Percentiles rank a stretch among this genome's conserved stretches.
Conservation (phyloP, 2,888 invertebrate species). For the Cephus sareptanus region DNA sequence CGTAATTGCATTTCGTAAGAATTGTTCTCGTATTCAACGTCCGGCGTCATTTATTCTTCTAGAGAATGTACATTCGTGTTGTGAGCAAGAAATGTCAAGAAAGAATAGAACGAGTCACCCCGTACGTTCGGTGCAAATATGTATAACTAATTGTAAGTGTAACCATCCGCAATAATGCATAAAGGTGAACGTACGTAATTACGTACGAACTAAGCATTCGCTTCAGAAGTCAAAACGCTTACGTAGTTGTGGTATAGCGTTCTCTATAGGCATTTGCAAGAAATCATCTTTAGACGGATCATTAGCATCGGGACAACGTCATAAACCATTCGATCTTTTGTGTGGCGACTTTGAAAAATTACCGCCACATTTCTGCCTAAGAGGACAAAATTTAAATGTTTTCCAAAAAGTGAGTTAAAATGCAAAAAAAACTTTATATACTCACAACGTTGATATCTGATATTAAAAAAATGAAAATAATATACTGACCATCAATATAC, state of each 20-base stretch:
- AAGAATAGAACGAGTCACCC: background rate
- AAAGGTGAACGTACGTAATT: background rate
- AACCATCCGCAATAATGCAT: background rate
- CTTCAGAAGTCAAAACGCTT: background rate
- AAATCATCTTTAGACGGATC: background rate
- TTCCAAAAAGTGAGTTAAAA: no score
- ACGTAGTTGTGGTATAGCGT: background rate
- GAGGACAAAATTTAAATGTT: background rate
- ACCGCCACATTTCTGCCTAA: background rate
- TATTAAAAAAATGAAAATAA: no score
- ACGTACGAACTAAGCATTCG: background rate
- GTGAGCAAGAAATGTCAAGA: background rate
- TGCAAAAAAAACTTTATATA: no score
- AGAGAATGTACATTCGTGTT: background rate
- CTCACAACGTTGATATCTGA: no score
- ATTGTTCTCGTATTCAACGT: background rate
- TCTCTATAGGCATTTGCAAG: background rate
- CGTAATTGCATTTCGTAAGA: background rate
- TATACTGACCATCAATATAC: background rate
- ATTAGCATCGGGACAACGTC: background rate
- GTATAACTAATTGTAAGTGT: background rate
- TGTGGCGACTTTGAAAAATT: background rate
- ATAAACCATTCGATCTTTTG: background rate
- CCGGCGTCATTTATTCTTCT: background rate
- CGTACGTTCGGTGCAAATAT: background rate